phyloP scores from a whole-genome alignment of 2,113 vertebrate species.

The Phalacrocorax aristotelis region DNA sequence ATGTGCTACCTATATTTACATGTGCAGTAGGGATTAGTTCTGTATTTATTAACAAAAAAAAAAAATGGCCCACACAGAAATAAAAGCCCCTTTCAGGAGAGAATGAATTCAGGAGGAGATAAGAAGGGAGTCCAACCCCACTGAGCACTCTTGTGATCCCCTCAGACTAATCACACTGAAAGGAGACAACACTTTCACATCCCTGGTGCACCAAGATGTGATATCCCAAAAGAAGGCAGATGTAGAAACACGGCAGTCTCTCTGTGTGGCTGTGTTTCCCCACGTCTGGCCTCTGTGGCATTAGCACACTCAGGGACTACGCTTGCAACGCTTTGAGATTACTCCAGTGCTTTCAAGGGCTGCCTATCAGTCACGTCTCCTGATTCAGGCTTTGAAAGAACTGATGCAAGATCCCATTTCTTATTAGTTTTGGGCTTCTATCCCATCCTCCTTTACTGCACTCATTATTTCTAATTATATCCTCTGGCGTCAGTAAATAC shows the following conservation, averaged over 20 bases:
- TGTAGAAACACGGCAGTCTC: background rate
- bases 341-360: background rate
- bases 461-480: background rate
- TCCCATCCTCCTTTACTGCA: background rate
- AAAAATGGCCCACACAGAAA: background rate
- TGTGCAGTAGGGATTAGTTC: slow-evolving; percentile 24
- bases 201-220: background rate
- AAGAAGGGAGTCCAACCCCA: background rate
- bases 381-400: background rate
- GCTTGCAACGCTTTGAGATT: background rate
- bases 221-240: background rate
- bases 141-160: background rate
- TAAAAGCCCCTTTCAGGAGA: background rate
- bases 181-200: background rate
- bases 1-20: slow-evolving; percentile 28
- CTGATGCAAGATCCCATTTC: background rate
- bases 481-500: background rate
- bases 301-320: background rate
- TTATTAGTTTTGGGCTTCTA: background rate
- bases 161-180: background rate
- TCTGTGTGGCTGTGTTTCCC: background rate
- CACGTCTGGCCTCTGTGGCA: background rate
- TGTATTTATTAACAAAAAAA: background rate
- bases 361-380: background rate
- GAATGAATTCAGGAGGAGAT: background rate